phyloP scores from a whole-genome alignment of 2,888 invertebrate species.

The Lacanobia oleracea region DNA sequence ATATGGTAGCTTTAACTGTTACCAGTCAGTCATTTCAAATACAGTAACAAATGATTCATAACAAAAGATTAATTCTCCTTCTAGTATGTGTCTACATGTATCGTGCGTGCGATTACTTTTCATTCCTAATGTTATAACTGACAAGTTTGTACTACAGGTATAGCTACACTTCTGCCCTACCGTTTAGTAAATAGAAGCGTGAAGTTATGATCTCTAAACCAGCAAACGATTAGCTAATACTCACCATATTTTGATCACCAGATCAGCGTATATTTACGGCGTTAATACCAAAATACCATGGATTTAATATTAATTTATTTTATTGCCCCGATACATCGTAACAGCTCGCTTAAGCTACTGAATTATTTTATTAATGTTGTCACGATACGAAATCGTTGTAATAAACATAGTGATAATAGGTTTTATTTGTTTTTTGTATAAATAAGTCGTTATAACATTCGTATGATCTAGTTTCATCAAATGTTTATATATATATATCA shows the following conservation, averaged over 20 bases:
- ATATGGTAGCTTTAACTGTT: neutral
- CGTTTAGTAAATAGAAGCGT: neutral
- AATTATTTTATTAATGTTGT: slow-evolving; percentile 41
- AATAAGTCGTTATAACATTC: slow-evolving; percentile 6
- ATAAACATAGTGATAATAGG: slow-evolving; percentile 43
- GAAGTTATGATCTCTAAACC: neutral
- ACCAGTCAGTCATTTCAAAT: neutral
- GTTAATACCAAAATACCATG: slow-evolving; percentile 18
- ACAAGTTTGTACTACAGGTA: neutral
- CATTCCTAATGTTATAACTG: neutral
- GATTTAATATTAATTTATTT: slow-evolving; percentile 51
- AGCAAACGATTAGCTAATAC: neutral
- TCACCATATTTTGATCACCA: slow-evolving; percentile 5
- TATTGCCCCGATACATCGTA: slow-evolving; percentile 28
- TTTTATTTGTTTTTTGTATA: slow-evolving; percentile 8
- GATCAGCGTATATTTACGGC: slow-evolving; percentile 23
- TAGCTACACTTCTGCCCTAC: neutral
- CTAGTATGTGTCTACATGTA: neutral
- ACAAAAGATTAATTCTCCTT: neutral
- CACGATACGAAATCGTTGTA: slow-evolving; percentile 2
- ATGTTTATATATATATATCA: no score
- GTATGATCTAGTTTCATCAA: neutral
- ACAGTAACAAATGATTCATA: neutral
- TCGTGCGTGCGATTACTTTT: neutral
- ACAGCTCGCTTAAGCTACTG: slow-evolving; percentile 38